Evolutionary conservation across 2,797 vertebrate genomes (phyloP).

Genomic region (Eidolon dupreanum): DNA sequence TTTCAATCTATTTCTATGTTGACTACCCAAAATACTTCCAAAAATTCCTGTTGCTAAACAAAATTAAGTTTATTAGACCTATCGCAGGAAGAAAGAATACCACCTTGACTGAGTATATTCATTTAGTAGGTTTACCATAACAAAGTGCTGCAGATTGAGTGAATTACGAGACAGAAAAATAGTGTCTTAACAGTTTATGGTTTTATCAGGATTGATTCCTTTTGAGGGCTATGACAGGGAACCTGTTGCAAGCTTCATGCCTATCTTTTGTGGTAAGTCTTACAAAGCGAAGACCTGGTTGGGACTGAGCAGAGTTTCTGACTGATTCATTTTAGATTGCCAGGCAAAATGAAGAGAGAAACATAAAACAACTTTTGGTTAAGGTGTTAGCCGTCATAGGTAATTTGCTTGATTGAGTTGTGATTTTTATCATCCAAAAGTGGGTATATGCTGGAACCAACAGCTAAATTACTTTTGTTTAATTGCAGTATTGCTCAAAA

Average conservation of each 20-base stretch:
- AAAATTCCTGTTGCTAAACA: neutral
- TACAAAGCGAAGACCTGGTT: neutral
- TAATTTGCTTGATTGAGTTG: neutral
- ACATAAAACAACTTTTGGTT: neutral
- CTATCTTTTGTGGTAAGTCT: neutral
- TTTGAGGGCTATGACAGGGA: neutral
- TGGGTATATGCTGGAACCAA: neutral
- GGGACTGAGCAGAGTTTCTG: neutral
- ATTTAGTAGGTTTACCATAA: neutral
- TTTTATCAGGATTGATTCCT: neutral
- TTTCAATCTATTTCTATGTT: neutral
- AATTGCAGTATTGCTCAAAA: neutral
- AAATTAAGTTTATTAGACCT: neutral
- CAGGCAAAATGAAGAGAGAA: neutral
- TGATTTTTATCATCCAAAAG: neutral
- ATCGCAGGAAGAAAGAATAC: neutral
- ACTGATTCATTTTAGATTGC: neutral
- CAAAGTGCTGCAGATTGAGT: neutral
- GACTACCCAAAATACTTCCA: neutral
- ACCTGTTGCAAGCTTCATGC: neutral
- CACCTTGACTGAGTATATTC: neutral
- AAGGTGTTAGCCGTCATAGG: neutral
- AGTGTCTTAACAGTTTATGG: neutral
- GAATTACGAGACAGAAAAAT: neutral
- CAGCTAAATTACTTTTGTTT: neutral